A percentile compares a stretch with the other conserved stretches of the same genome.
phyloP scores from a whole-genome alignment of 37 sponge, comb jelly and placozoan species.

The Eunapius fragilis region DNA sequence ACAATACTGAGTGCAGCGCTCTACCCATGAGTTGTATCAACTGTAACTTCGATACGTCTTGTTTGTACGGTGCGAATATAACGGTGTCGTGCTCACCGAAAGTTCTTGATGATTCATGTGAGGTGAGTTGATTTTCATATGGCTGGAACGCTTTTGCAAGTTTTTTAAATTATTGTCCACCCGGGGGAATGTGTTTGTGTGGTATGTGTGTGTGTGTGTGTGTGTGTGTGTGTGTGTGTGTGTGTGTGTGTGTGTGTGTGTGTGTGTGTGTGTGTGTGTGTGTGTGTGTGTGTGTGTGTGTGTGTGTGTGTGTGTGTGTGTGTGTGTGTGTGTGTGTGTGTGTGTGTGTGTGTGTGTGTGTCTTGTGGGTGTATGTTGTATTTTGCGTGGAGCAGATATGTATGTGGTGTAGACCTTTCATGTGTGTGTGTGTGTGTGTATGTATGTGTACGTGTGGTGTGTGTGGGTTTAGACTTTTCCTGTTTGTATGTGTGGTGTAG shows the following conservation, averaged over 20 bases:
- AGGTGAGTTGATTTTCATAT: background rate
- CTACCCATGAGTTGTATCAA: background rate
- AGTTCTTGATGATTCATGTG: background rate
- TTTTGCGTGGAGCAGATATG: too few relatives aligned
- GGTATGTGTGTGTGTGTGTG: slow-evolving; percentile 8
- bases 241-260: slow-evolving; percentile 35
- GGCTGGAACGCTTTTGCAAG: too few relatives aligned
- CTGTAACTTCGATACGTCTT: background rate
- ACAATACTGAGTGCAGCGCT: background rate
- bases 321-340: slow-evolving; percentile 35
- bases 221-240: slow-evolving; percentile 25
- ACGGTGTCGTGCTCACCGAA: background rate
- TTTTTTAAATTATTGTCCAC: too few relatives aligned
- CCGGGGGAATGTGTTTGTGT: background rate
- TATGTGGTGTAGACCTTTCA: too few relatives aligned
- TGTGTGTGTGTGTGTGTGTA: too few relatives aligned
- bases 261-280: slow-evolving; percentile 22
- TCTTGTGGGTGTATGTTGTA: too few relatives aligned
- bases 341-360: slow-evolving; percentile 14
- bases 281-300: slow-evolving; percentile 14
- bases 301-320: slow-evolving; percentile 25
- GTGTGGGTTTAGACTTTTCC: too few relatives aligned
- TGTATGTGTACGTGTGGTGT: too few relatives aligned
- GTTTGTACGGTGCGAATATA: background rate
- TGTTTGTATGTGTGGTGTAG: too few relatives aligned